phyloP scores from a whole-genome alignment of 37 sponge, comb jelly and placozoan genomes.

The Corticium candelabrum region DNA sequence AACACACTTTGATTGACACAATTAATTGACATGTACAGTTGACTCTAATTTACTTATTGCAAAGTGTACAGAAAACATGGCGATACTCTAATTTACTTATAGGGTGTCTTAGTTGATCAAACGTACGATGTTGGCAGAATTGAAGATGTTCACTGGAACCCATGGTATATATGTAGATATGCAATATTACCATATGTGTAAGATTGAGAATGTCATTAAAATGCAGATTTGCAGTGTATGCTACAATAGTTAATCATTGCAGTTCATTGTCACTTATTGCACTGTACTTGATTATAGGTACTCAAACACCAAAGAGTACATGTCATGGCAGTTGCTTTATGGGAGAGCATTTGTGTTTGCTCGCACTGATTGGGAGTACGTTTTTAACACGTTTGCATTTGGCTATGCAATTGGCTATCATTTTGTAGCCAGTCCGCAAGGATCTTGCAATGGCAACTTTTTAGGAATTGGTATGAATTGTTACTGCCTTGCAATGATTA shows the following conservation, averaged over 20 bases:
- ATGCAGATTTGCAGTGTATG: too few species aligned
- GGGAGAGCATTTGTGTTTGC: conserved; percentile 46
- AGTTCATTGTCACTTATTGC: too few species aligned
- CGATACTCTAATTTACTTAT: too few species aligned
- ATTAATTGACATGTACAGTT: too few species aligned
- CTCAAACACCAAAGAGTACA: conserved; percentile 11
- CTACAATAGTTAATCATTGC: too few species aligned
- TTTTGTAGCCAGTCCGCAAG: conserved; percentile 18
- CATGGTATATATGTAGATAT: conserved; percentile 16
- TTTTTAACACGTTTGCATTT: conserved; percentile 46
- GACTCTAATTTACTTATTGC: too few species aligned
- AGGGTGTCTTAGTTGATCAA: conserved; percentile 37
- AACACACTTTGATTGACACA: too few species aligned
- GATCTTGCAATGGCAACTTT: conserved; percentile 50
- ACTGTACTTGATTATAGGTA: conserved; percentile 29
- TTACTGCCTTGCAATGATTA: not conserved
- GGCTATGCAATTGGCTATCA: conserved; percentile 51
- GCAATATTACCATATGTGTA: too few species aligned
- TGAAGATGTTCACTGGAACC: conserved; percentile 47
- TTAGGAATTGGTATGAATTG: conserved; percentile 21
- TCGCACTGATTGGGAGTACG: conserved; percentile 56
- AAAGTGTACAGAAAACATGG: too few species aligned
- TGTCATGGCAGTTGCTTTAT: conserved; percentile 25
- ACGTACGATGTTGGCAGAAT: conserved; percentile 39
- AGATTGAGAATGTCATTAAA: too few species aligned